Percentiles rank a stretch among this genome's conserved stretches.
phyloP scores from a whole-genome alignment of 2,113 vertebrate species.

The Myiagra hebetior region DNA sequence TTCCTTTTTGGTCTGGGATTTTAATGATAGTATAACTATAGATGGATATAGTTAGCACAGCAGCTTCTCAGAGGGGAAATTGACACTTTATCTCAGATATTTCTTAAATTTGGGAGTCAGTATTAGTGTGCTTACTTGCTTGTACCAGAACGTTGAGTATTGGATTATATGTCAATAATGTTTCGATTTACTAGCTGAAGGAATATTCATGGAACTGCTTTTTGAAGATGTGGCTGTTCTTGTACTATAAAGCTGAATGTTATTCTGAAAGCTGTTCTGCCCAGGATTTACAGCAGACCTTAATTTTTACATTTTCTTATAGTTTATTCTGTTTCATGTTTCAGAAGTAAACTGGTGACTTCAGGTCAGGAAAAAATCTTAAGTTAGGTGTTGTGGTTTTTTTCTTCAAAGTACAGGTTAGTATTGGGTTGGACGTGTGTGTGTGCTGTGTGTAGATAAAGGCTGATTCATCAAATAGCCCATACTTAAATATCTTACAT shows the following conservation, averaged over 20 bases:
- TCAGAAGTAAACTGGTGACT: not conserved
- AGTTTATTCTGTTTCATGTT: not conserved
- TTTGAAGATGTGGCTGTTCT: not conserved
- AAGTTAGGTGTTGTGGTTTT: not conserved
- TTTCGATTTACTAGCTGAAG: not conserved
- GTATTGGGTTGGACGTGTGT: rapidly evolving
- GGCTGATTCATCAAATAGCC: not conserved
- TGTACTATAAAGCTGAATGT: not conserved
- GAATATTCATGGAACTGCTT: not conserved
- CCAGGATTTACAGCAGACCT: not conserved
- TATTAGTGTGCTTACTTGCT: not conserved
- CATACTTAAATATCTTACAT: not conserved
- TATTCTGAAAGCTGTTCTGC: not conserved
- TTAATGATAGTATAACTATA: not conserved
- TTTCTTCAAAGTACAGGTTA: not conserved
- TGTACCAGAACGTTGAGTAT: not conserved
- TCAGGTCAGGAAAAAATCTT: not conserved
- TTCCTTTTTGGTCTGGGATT: not conserved
- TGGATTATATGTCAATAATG: not conserved
- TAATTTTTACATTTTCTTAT: not conserved
- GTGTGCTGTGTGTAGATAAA: not conserved
- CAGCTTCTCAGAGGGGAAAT: not conserved
- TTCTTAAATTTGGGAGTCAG: not conserved
- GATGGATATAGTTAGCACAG: not conserved
- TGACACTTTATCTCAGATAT: not conserved